These are phyloP conservation scores for Ctena decussata DNA, from an alignment of 2,888 invertebrate genomes.

Conservation along the genomic window DNA sequence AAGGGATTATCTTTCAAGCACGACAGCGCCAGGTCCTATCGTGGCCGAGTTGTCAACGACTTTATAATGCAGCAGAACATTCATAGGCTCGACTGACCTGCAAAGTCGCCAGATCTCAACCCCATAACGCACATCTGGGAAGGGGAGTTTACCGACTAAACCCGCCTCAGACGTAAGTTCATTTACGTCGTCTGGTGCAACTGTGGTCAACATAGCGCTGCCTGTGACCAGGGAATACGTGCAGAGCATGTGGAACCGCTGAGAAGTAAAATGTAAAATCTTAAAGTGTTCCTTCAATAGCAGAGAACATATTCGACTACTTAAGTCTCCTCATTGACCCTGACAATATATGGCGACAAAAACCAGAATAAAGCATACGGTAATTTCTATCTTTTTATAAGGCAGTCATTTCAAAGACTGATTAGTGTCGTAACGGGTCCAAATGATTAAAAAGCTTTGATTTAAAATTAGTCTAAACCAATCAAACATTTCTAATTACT, in stretches of 20 bases:
- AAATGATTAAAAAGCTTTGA: no score
- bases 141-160: background rate
- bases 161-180: background rate
- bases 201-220: background rate
- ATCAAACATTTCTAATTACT: no score
- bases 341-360: no score
- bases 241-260: background rate
- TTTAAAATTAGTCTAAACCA: no score
- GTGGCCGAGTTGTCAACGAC: conserved; percentile 15
- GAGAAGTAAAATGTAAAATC: no score
- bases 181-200: background rate
- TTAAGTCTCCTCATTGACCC: no score
- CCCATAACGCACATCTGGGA: background rate
- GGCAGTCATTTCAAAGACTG: no score
- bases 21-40: conserved; percentile 21
- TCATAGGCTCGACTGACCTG: background rate
- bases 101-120: conserved; percentile 1
- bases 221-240: background rate
- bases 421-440: no score
- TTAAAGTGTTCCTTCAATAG: no score
- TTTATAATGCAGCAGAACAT: conserved; percentile 13
- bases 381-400: no score
- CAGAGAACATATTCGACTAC: no score
- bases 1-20: background rate
- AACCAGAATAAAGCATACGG: no score